Base-by-base conservation (phyloP, 2,888 invertebrate species). In the Eledone cirrhosa region DNA sequence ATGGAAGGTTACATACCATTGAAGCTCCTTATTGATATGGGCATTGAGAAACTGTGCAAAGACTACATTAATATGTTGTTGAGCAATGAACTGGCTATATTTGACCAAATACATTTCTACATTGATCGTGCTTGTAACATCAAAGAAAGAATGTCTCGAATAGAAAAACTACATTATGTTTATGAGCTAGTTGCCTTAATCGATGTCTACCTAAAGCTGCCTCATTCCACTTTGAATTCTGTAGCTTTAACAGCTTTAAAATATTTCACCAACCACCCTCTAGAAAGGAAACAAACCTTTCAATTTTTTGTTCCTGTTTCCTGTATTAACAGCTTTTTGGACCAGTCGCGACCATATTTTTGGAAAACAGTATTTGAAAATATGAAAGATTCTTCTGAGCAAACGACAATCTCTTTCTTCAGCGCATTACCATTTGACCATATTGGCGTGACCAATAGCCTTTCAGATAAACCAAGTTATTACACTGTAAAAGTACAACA, bases 1-100 rank as follows among this genome's bases (percentile, higher is more conserved):
- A 80, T 88, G 48, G 81, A 81, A 11, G 88, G 87, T 19, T 76
- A 82, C 11, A 81, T 83, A 63, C 86, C 88, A 4, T 80, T 88
- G 13, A 82, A 83, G 41, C 84, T 88, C 22, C 80, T 88, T 3
- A 86, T 85, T 16, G 89, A 89, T 80, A 86, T 88, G 48, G 89
- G 89, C 4, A 63, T 85, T 8, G 87, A 88, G 81, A 88, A 88
- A 79, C 80, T 89, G 14, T 81, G 82, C 1, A 81, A 85, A 33
- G 88, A 89, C 78, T 88, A 87, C 77, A 79, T 85, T 16, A 82
- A 83, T 77, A 78, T 84, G 2, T 85, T 89, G 75, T 67, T 88
- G 69, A 85, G 85, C 8, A 85, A 84, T 53, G 84, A 86, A 41
- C 83, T 89, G 69, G 82, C 84, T 14, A 84, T 85, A 2, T 78